These are phyloP conservation scores for Thymallus thymallus DNA, from an alignment of 2,113 vertebrate genomes.

Conservation along the genomic window DNA sequence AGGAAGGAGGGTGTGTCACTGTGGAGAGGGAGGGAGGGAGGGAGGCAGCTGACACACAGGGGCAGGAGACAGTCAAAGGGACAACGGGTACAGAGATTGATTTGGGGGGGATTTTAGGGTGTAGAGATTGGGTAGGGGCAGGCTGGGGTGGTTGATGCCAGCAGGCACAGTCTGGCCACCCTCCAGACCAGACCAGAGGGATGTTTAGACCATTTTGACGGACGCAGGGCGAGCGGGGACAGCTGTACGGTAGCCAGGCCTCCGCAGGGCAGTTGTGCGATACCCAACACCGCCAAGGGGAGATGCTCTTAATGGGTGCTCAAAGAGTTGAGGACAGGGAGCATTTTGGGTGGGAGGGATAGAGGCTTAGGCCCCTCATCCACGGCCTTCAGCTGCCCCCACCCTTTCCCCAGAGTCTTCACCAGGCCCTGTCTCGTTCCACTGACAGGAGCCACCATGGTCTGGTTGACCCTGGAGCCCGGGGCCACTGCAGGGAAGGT, in stretches of 20 bases:
- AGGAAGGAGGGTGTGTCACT: background rate
- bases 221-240: slow-evolving; percentile 36
- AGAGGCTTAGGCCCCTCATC: background rate
- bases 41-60: background rate
- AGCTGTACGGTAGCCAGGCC: slow-evolving; percentile 48
- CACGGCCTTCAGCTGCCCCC: background rate
- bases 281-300: slow-evolving; percentile 47
- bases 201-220: slow-evolving; percentile 52
- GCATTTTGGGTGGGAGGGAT: slow-evolving; percentile 21
- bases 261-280: slow-evolving; percentile 36
- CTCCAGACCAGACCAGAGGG: slow-evolving; percentile 1
- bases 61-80: background rate
- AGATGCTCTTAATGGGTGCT: slow-evolving; percentile 8
- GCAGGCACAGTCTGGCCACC: background rate
- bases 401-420: background rate
- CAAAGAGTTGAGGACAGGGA: slow-evolving; percentile 39
- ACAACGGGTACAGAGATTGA: slow-evolving; percentile 25
- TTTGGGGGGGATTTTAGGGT: background rate
- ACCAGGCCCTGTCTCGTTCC: too few species aligned
- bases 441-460: too few species aligned
- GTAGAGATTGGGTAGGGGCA: background rate
- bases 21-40: background rate
- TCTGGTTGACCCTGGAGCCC: background rate
- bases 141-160: background rate
- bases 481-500: background rate